Base-by-base conservation (phyloP, 2,888 invertebrate species). In the Tethea ocularis region DNA sequence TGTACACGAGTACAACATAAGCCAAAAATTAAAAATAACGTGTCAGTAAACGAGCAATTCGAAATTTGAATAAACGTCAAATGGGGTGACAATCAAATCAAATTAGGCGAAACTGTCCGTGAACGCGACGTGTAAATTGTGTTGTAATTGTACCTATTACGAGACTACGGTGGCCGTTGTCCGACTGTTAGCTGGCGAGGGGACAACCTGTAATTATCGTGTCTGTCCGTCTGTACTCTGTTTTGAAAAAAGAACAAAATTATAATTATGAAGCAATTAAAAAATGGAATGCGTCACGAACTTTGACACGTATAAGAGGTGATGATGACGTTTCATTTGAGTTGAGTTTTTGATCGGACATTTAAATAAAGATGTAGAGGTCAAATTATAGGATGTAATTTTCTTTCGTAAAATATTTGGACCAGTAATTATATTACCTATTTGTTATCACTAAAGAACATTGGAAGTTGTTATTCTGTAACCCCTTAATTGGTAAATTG, bases 41-140 rank as follows among this genome's bases (percentile, higher is more conserved):
- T 57, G 58, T 61, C 60, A 63, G 53, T 53, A 61, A 59, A 61
- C 59, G 61, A 62, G 65, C 69, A 69, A 79, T 77, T 78, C 71
- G 68, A 77, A 77, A 83, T 86, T 84, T 78, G 82, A 82, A 85
- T 85, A 83, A 83, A 83, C 82, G 78, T 77, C 82, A 78, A 84
- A 85, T 78, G 77, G 82, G 78, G 82, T 82, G 88, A 87, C 88
- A 86, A 89, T 86, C 82, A 85, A 86, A 88, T 87, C 82, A 82
- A 87, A 89, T 88, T 87, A 88, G 83, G 78, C 73, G 78, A 79
- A 78, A 83, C 86, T 78, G 84, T 80, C 79, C 71, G 81, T 72
- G 74, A 68, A 70, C 67, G 61, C 72, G 68, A 78, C 78, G 83
- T 82, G 84, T 84, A 84, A 87, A 89, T 83, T 82, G 84, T 82